Base-by-base conservation (phyloP, 2,113 vertebrate species). In the Laticauda colubrina region DNA sequence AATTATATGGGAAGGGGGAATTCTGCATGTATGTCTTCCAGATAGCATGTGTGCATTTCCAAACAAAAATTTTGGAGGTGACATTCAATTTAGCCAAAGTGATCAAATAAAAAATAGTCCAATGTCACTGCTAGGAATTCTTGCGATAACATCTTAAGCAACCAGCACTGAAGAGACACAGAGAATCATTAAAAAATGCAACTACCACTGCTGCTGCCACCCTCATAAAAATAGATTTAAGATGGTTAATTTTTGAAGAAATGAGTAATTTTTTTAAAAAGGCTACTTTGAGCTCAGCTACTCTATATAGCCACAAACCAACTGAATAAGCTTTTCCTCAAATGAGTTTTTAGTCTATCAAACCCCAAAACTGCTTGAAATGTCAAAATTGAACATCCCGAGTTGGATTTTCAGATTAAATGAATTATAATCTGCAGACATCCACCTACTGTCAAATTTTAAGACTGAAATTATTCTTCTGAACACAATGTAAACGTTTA, bases 111-210 rank as follows among this genome's bases (percentile, higher is more conserved):
- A 51, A 43, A 59, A 14, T 53, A 90, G 20, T 90, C 89, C 88
- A 90, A 34, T 81, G 88, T 61, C 75, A 86, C 88, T 29, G 15
- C 43, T 55, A 56, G 88, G 91, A 88, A 55, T 24, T 87, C n/a
- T 29, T 39, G 48, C 34, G 2, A 26, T 48, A n/a, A 12, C 10
- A 75, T 51, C 48, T 55, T 34, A 43, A 91, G 48, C 55, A 12
- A 45, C 9, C 1, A 5, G 5, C 39, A 8, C 7, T 39, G 86
- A 18, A 4, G 0, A 4, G 53, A 34, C 15, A 5, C 3, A 0
- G 1, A 34, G 26, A 8, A 56, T 53, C 61, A 55, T 20, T 20
- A 85, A 34, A 4, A 87, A 29, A 26, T 45, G 88, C 6, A 43
- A 10, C 89, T 20, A 43, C 85, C 1, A 8, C 15, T 15, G 34